These are phyloP conservation scores for Rhea pennata DNA, from an alignment of 2,113 vertebrate species.

Conservation along the genomic window DNA sequence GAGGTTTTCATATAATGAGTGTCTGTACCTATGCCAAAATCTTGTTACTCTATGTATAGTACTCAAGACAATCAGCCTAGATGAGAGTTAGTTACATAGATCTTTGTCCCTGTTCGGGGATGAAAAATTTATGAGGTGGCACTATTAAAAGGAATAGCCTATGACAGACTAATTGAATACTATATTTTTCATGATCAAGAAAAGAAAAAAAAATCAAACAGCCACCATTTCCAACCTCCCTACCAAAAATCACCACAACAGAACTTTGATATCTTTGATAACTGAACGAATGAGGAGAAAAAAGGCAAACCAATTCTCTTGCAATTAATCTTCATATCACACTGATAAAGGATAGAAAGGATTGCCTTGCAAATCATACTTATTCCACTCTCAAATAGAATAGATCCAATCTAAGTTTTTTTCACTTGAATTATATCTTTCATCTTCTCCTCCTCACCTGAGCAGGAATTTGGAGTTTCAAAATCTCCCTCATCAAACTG, in stretches of 20 bases:
- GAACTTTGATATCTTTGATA: constrained; percentile 16
- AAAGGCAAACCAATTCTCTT: not conserved
- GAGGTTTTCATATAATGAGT: not conserved
- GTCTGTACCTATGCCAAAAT: not conserved
- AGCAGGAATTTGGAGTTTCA: not conserved
- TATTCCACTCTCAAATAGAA: not conserved
- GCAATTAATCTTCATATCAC: not conserved
- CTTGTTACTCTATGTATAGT: not conserved
- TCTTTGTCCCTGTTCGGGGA: not conserved
- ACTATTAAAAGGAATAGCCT: not conserved
- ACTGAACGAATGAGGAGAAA: not conserved
- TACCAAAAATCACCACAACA: not conserved
- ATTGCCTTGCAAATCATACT: constrained; percentile 10
- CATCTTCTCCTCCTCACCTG: not conserved
- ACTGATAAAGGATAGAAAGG: not conserved
- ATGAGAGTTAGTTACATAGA: not conserved
- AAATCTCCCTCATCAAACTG: not conserved
- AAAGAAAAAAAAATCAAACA: constrained; percentile 29
- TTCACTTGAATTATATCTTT: not conserved
- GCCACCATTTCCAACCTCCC: not conserved
- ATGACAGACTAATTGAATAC: not conserved
- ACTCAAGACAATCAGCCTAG: not conserved
- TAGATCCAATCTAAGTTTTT: not conserved
- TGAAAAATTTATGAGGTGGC: not conserved
- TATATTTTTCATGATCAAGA: constrained; percentile 23